Percentiles rank a stretch among this genome's conserved stretches.
Conservation (phyloP, 2,113 vertebrate genomes). For the Pluvianellus socialis region DNA sequence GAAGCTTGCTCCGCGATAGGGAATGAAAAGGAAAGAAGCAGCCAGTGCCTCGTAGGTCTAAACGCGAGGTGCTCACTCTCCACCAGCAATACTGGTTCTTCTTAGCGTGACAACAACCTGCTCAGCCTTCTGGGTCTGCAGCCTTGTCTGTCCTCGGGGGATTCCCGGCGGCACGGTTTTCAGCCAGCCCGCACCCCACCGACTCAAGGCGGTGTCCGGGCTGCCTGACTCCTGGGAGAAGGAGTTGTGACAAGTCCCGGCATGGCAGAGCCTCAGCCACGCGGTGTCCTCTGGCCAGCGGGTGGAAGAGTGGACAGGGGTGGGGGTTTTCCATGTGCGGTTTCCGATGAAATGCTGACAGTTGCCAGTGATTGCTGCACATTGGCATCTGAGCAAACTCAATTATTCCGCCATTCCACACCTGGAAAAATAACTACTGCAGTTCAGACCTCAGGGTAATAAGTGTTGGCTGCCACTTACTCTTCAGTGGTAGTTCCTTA, state of each 20-base stretch:
- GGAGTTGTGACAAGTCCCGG: background rate
- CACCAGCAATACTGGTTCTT: background rate
- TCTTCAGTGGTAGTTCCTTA: background rate
- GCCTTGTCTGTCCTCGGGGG: background rate
- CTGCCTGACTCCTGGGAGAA: background rate
- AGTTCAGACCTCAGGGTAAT: background rate
- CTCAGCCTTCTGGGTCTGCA: background rate
- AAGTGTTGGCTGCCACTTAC: background rate
- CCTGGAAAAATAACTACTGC: background rate
- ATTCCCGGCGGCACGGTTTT: background rate
- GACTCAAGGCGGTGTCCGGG: fast-evolving
- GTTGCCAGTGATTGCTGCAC: background rate
- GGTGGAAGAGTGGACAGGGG: background rate
- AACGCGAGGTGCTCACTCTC: background rate
- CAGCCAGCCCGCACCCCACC: background rate
- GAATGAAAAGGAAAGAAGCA: background rate
- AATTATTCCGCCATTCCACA: background rate
- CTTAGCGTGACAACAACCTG: background rate
- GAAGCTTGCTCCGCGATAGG: background rate
- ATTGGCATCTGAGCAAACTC: background rate
- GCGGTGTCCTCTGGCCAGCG: background rate
- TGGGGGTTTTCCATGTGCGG: background rate
- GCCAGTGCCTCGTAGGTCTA: background rate
- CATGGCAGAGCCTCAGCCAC: background rate
- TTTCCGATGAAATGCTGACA: background rate